phyloP scores from a whole-genome alignment of 2,113 vertebrate genomes.

The Paradoxurus hermaphroditus region DNA sequence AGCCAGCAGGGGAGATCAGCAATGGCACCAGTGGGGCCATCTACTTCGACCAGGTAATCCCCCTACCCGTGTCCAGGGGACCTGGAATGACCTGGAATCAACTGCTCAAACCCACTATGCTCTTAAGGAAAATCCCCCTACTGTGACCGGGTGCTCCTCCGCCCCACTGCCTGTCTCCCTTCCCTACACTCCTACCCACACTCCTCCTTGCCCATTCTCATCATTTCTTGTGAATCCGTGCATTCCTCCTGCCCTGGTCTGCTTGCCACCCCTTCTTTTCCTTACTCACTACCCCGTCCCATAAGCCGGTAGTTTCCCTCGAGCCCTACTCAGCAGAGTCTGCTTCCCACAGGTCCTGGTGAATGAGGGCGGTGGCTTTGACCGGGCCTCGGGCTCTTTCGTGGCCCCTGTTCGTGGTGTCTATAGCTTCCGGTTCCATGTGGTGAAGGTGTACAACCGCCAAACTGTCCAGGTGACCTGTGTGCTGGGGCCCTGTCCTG shows the following conservation, averaged over 20 bases:
- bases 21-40: constrained; percentile 73
- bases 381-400: constrained; percentile 88
- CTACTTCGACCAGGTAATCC: constrained; percentile 77
- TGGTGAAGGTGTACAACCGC: constrained; percentile 93
- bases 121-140: neutral
- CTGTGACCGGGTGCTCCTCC: neutral
- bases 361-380: constrained; percentile 89
- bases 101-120: neutral
- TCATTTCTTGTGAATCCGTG: neutral
- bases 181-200: neutral
- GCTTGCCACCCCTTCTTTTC: neutral
- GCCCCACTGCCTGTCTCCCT: neutral
- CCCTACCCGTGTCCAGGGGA: neutral
- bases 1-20: constrained; percentile 70
- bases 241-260: neutral
- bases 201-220: neutral
- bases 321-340: neutral
- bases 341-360: constrained; percentile 85
- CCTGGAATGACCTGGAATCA: neutral
- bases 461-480: constrained; percentile 89
- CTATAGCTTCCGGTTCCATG: constrained; percentile 92
- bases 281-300: neutral
- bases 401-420: constrained; percentile 89
- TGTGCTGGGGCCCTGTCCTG: neutral
- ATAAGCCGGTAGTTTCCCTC: neutral